Percentiles rank a stretch among this genome's conserved stretches.
phyloP scores from a whole-genome alignment of 2,797 vertebrate genomes.

The Gobionotothen gibberifrons region DNA sequence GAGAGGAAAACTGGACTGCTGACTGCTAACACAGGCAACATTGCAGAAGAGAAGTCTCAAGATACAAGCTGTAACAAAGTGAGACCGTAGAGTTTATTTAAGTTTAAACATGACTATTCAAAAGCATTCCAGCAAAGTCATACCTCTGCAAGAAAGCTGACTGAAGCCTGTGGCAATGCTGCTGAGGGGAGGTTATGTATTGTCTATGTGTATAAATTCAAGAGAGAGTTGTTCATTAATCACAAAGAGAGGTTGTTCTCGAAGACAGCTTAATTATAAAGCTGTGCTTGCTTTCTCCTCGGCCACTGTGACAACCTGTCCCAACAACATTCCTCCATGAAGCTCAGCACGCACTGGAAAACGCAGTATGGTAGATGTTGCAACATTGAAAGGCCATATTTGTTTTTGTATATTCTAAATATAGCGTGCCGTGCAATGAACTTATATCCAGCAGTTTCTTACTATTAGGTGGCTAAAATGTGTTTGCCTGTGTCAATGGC shows the following conservation, averaged over 20 bases:
- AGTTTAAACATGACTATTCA: conserved; percentile 19
- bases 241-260: conserved; percentile 63
- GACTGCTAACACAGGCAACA: conserved; percentile 20
- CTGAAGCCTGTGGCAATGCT: conserved; percentile 22
- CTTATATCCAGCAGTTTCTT: no score
- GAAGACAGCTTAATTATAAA: conserved; percentile 83
- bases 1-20: conserved; percentile 27
- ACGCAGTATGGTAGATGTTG: conserved; percentile 39
- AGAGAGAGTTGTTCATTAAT: conserved; percentile 73
- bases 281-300: conserved; percentile 64
- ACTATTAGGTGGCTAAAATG: no score
- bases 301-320: conserved; percentile 68
- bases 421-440: no score
- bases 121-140: conserved; percentile 25
- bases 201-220: conserved; percentile 59
- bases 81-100: neutral
- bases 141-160: conserved; percentile 19
- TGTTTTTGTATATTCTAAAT: no score
- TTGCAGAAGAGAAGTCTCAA: conserved; percentile 11
- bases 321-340: conserved; percentile 65
- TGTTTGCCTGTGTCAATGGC: no score
- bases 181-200: conserved; percentile 43
- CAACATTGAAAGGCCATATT: conserved; percentile 53
- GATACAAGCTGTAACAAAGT: conserved; percentile 9
- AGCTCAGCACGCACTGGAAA: conserved; percentile 46